These are phyloP conservation scores for Cichladusa arquata DNA, from an alignment of 2,113 vertebrate genomes.

Conservation along the genomic window DNA sequence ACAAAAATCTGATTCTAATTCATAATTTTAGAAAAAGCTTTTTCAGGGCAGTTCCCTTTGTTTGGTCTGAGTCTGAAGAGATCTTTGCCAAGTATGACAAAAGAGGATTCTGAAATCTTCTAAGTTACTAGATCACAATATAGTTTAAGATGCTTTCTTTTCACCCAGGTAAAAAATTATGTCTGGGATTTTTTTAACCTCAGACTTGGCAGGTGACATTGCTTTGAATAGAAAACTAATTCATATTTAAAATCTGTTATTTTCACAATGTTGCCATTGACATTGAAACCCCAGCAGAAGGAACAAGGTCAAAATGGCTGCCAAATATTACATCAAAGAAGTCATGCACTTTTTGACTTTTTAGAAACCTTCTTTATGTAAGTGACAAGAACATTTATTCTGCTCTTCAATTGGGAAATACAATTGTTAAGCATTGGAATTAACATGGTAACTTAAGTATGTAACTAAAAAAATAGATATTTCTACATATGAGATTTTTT, in stretches of 20 bases:
- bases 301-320: background rate
- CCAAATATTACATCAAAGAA: background rate
- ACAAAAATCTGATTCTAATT: background rate
- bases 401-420: slow-evolving; percentile 5
- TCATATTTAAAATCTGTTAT: background rate
- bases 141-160: background rate
- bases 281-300: slow-evolving; percentile 17
- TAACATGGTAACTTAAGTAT: background rate
- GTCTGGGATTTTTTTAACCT: slow-evolving; percentile 4
- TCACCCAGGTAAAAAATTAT: background rate
- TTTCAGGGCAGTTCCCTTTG: slow-evolving; percentile 12
- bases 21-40: background rate
- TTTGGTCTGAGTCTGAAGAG: slow-evolving; percentile 27
- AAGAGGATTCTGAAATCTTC: slow-evolving; percentile 26
- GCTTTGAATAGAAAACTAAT: background rate
- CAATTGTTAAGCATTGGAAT: background rate
- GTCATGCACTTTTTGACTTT: background rate
- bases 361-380: background rate
- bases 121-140: slow-evolving; percentile 20
- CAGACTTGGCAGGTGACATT: background rate
- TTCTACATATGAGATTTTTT: background rate
- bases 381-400: slow-evolving; percentile 10
- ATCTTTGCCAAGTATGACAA: slow-evolving; percentile 50
- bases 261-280: background rate
- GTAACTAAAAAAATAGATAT: background rate